Evolutionary conservation across 2,797 vertebrate species (phyloP).

Genomic region (Acipenser ruthenus): DNA sequence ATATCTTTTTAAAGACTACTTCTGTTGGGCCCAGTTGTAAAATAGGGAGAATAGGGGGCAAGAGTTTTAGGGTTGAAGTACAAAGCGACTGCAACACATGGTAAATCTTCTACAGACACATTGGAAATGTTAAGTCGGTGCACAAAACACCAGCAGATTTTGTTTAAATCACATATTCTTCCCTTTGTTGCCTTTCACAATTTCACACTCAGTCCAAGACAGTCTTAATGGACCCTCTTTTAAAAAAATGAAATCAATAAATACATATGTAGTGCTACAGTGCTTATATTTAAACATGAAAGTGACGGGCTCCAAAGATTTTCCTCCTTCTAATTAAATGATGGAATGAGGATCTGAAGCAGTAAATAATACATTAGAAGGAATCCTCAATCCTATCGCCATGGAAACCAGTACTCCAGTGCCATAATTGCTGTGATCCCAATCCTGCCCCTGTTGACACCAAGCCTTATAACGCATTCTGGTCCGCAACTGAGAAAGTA

Average conservation of each 20-base stretch:
- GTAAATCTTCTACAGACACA: constrained; percentile 5
- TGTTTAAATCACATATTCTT: constrained; percentile 21
- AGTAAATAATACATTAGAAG: constrained; percentile 75
- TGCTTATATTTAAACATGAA: constrained; percentile 37
- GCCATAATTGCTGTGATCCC: constrained; percentile 69
- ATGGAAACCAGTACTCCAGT: constrained; percentile 72
- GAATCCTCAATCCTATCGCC: constrained; percentile 70
- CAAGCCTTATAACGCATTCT: constrained; percentile 68
- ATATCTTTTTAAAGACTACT: constrained; percentile 13
- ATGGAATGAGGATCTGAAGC: constrained; percentile 54
- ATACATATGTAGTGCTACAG: constrained; percentile 7
- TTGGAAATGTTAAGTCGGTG: constrained; percentile 14
- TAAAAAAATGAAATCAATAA: constrained; percentile 1
- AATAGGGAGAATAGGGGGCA: constrained; percentile 29
- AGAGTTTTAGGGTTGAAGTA: constrained; percentile 13
- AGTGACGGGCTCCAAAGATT: constrained; percentile 44
- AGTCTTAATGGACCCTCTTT: constrained; percentile 15
- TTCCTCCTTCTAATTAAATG: constrained; percentile 65
- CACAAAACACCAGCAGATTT: constrained; percentile 6
- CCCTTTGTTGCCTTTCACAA: constrained; percentile 28
- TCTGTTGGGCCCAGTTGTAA: constrained; percentile 10
- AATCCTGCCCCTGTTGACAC: constrained; percentile 68
- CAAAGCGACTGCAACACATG: not conserved
- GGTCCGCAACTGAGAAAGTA: constrained; percentile 66
- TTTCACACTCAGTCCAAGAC: constrained; percentile 9